These are phyloP conservation scores for Gallinago jamesoni DNA, from an alignment of 2,113 vertebrate species.

Conservation along the genomic window DNA sequence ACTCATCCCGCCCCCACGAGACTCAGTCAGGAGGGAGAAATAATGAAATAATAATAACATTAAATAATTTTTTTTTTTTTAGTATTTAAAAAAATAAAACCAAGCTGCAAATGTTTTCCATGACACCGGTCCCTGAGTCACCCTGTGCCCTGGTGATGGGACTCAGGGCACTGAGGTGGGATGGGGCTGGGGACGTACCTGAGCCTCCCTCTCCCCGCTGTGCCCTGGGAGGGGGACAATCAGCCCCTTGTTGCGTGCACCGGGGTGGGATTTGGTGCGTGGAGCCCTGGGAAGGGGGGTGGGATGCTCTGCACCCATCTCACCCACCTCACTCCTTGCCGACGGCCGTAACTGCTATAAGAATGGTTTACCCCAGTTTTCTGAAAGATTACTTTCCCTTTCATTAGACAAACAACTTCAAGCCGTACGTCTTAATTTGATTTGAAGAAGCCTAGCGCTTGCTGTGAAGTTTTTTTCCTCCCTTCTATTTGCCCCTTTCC, in stretches of 20 bases:
- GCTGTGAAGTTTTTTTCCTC: neutral
- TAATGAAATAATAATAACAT: neutral
- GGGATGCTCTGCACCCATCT: neutral
- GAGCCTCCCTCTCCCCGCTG: neutral
- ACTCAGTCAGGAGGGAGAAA: neutral
- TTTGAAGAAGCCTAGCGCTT: slow-evolving; percentile 36
- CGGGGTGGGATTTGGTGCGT: rapidly evolving
- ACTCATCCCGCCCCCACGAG: rapidly evolving
- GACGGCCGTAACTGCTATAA: neutral
- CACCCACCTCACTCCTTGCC: neutral
- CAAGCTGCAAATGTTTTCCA: rapidly evolving
- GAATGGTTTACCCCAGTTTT: slow-evolving; percentile 46
- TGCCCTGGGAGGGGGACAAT: neutral
- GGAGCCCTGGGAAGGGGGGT: neutral
- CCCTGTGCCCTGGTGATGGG: neutral
- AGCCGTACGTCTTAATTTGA: slow-evolving; percentile 37
- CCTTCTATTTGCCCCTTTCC: neutral
- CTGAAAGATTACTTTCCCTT: slow-evolving; percentile 9
- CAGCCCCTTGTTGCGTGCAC: neutral
- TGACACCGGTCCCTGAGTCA: neutral
- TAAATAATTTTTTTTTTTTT: neutral
- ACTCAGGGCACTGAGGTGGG: neutral
- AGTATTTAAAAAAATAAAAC: neutral
- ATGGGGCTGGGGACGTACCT: neutral
- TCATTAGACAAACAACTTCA: slow-evolving; percentile 44